Evolutionary conservation across 2,888 invertebrate species (phyloP).

Genomic region (Geophilus truncorum): DNA sequence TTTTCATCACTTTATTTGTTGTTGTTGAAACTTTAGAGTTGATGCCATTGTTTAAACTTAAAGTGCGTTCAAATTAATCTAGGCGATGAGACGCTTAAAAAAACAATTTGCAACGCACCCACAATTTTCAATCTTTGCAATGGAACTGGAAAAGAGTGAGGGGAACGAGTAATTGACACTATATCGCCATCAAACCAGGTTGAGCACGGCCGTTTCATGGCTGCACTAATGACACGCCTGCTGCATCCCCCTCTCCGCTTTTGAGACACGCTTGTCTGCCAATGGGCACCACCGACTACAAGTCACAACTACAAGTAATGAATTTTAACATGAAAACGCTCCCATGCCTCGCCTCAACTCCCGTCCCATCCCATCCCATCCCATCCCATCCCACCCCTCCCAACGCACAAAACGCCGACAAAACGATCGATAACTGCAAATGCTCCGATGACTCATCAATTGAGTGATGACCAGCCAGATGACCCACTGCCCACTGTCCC

Average conservation of each 20-base stretch:
- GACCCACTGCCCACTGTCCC: constrained; percentile 22
- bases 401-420: neutral
- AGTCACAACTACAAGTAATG: constrained; percentile 30
- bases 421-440: constrained; percentile 17
- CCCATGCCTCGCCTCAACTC: too few relatives aligned
- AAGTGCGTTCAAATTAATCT: neutral
- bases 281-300: constrained; percentile 20
- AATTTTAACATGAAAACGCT: constrained; percentile 27
- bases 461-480: constrained; percentile 25
- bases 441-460: constrained; percentile 29
- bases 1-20: too few relatives aligned
- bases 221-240: constrained; percentile 24
- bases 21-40: too few relatives aligned
- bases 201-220: constrained; percentile 24
- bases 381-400: neutral
- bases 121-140: constrained; percentile 24
- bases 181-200: constrained; percentile 25
- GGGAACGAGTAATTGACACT: constrained; percentile 25
- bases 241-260: constrained; percentile 10
- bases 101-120: constrained; percentile 27
- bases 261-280: constrained; percentile 2
- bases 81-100: constrained; percentile 15
- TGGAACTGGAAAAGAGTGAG: constrained; percentile 25
- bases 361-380: too few relatives aligned
- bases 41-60: neutral